Percentiles rank a stretch among this genome's conserved stretches.
Conservation (phyloP, 2,113 vertebrate species). For the Strigops habroptila region DNA sequence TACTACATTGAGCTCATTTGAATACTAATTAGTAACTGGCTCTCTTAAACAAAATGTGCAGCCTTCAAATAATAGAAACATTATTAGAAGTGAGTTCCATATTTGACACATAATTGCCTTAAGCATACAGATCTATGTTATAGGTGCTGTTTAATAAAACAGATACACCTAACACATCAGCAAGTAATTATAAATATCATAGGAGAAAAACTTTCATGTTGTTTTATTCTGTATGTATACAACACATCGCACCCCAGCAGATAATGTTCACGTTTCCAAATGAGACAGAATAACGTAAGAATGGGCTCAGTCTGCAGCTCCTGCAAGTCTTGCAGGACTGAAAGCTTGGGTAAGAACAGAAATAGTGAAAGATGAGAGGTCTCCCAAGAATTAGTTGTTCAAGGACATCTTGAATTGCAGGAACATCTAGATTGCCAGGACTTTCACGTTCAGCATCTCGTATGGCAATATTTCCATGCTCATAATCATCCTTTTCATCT, state of each 20-base stretch:
- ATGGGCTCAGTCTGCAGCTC: not conserved
- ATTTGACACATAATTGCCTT: not conserved
- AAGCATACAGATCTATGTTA: not conserved
- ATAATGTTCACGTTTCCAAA: not conserved
- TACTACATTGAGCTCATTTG: not conserved
- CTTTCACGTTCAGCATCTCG: not conserved
- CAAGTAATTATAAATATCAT: not conserved
- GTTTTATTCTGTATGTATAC: not conserved
- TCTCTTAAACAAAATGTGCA: not conserved
- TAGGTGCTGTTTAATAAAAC: not conserved
- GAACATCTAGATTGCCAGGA: not conserved
- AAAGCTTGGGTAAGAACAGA: not conserved
- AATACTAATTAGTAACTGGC: constrained; percentile 14
- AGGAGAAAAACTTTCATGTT: not conserved
- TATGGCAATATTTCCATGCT: not conserved
- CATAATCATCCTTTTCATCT: not conserved
- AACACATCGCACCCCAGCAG: not conserved
- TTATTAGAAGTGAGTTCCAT: not conserved
- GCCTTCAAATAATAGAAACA: not conserved
- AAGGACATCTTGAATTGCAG: not conserved
- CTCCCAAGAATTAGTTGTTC: not conserved
- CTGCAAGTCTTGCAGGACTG: not conserved
- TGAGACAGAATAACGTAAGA: not conserved
- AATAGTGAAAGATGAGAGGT: not conserved
- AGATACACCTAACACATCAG: not conserved